phyloP scores from a whole-genome alignment of 2,113 vertebrate species.

The Dasyprocta punctata region DNA sequence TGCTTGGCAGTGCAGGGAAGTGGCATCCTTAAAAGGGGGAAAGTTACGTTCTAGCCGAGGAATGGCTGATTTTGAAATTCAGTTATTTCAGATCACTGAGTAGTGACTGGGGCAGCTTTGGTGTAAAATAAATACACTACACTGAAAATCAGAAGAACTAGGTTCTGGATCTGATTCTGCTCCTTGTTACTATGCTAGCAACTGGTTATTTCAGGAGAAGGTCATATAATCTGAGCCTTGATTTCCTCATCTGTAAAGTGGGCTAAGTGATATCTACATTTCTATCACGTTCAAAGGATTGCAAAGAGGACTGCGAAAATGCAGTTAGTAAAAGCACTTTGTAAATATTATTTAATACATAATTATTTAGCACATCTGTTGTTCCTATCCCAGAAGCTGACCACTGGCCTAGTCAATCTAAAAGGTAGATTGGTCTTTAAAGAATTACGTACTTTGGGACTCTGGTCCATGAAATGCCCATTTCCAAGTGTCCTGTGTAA shows the following conservation, averaged over 20 bases:
- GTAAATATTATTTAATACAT: conserved; percentile 26
- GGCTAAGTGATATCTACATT: neutral
- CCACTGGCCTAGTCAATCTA: neutral
- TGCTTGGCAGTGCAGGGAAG: conserved; percentile 29
- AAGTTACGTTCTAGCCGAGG: conserved; percentile 58
- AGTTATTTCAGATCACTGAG: conserved; percentile 53
- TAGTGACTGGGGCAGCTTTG: neutral
- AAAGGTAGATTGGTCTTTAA: neutral
- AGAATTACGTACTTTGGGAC: neutral
- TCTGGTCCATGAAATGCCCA: neutral
- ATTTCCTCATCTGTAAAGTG: conserved; percentile 1
- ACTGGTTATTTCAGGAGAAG: neutral
- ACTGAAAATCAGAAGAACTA: neutral
- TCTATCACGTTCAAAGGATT: neutral
- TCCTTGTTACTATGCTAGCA: neutral
- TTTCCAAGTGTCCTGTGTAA: neutral
- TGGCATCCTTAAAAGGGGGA: neutral
- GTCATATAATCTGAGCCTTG: neutral
- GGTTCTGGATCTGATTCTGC: neutral
- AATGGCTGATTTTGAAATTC: conserved; percentile 74
- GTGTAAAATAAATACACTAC: neutral
- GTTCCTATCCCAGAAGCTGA: conserved; percentile 21
- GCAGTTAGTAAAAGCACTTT: conserved; percentile 4
- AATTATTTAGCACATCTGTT: neutral
- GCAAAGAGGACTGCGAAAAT: neutral